A percentile compares a stretch with the other conserved stretches of the same genome.
phyloP scores from a whole-genome alignment of 64 coral and sea anemone genomes.

The Stichodactyla helianthus region DNA sequence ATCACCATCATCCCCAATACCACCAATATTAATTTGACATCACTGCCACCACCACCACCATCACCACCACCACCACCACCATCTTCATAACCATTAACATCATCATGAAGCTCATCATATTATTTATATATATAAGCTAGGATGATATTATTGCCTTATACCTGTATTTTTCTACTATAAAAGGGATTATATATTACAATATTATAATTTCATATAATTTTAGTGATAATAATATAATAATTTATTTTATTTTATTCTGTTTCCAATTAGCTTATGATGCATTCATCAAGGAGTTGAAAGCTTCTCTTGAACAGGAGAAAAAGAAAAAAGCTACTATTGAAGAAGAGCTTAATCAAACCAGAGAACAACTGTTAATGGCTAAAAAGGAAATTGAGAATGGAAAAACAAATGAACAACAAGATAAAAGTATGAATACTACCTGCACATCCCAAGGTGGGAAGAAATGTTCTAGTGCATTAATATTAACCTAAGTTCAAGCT shows the following conservation, averaged over 20 bases:
- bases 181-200: too few species aligned
- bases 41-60: too few species aligned
- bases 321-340: slow-evolving; percentile 22
- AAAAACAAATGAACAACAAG: background rate
- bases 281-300: slow-evolving; percentile 31
- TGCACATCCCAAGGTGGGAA: background rate
- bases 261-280: slow-evolving; percentile 33
- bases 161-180: too few species aligned
- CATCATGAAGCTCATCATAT: too few species aligned
- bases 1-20: too few species aligned
- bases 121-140: too few species aligned
- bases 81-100: too few species aligned
- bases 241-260: background rate
- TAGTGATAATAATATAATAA: background rate
- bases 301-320: slow-evolving; percentile 20
- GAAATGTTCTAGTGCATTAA: background rate
- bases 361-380: slow-evolving; percentile 11
- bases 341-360: slow-evolving; percentile 37
- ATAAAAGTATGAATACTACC: background rate
- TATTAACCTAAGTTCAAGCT: background rate
- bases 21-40: too few species aligned
- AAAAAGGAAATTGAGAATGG: background rate
- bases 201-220: too few species aligned
- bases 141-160: too few species aligned
- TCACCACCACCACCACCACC: too few species aligned